phyloP scores from a whole-genome alignment of 2,888 invertebrate genomes.

The Caenorhabditis becei region DNA sequence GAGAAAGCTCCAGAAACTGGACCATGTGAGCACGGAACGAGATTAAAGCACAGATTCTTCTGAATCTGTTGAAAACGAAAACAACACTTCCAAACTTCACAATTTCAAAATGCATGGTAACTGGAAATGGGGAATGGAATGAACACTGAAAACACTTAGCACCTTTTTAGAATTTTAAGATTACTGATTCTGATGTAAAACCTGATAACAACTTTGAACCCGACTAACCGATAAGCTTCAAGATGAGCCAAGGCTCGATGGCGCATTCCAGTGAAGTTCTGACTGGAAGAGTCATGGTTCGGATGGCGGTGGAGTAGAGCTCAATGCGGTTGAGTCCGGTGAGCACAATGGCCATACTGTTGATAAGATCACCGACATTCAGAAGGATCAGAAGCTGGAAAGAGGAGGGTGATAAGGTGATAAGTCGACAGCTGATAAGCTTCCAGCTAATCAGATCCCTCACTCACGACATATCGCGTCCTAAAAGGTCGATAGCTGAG shows the following conservation, averaged over 20 bases:
- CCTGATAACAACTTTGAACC: no score
- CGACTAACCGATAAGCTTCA: slow-evolving; percentile 72
- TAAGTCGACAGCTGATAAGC: no score
- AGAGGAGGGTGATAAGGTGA: no score
- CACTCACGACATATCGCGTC: slow-evolving; percentile 70
- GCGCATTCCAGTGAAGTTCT: slow-evolving; percentile 71
- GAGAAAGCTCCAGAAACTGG: neutral
- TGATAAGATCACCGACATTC: slow-evolving; percentile 70
- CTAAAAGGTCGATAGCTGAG: slow-evolving; percentile 68
- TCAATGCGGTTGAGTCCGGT: slow-evolving; percentile 73
- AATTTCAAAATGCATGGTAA: no score
- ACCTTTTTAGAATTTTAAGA: no score
- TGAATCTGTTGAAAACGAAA: no score
- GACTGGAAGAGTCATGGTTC: slow-evolving; percentile 61
- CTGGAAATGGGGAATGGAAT: no score
- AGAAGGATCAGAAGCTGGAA: slow-evolving; percentile 70
- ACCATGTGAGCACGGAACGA: neutral
- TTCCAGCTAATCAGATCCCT: no score
- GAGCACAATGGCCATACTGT: slow-evolving; percentile 70
- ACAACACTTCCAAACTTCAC: no score
- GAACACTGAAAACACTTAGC: no score
- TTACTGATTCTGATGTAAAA: no score
- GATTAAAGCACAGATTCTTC: slow-evolving; percentile 11
- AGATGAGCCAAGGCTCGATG: slow-evolving; percentile 69
- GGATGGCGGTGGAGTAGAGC: slow-evolving; percentile 67